phyloP scores from a whole-genome alignment of 1,140 invertebrate species.

The Odontomachus brunneus region DNA sequence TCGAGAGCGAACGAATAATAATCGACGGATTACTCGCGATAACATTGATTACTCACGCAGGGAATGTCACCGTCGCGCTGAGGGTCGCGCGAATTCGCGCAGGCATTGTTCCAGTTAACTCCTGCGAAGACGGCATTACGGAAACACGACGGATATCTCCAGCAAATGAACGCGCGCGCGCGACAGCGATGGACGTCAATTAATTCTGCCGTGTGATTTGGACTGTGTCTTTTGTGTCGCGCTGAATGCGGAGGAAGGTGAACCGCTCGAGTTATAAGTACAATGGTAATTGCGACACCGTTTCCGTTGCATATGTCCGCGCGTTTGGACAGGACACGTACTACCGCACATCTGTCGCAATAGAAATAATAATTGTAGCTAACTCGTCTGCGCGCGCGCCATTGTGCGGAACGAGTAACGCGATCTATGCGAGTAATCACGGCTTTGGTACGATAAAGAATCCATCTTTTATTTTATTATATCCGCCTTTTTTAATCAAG shows the following conservation, averaged over 20 bases:
- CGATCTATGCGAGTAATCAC: not conserved
- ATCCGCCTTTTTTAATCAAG: too few relatives aligned
- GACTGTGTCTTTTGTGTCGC: slow-evolving; percentile 43
- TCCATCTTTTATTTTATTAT: too few relatives aligned
- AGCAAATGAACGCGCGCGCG: slow-evolving; percentile 30
- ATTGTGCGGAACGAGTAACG: slow-evolving; percentile 30
- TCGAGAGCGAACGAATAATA: slow-evolving; percentile 43
- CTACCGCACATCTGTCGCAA: slow-evolving; percentile 44
- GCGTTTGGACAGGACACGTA: slow-evolving; percentile 10
- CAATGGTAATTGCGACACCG: slow-evolving; percentile 53
- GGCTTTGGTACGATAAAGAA: slow-evolving; percentile 11
- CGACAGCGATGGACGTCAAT: slow-evolving; percentile 7
- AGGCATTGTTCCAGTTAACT: slow-evolving; percentile 10
- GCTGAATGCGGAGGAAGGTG: slow-evolving; percentile 43
- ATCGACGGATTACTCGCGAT: slow-evolving; percentile 20
- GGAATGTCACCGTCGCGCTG: not conserved
- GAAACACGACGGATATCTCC: slow-evolving; percentile 12
- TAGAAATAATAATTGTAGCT: slow-evolving; percentile 49
- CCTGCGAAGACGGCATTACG: not conserved
- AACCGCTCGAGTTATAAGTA: slow-evolving; percentile 45
- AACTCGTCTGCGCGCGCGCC: slow-evolving; percentile 20
- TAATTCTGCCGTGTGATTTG: slow-evolving; percentile 41
- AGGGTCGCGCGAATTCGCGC: not conserved
- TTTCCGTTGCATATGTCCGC: slow-evolving; percentile 54
- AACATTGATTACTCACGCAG: slow-evolving; percentile 1